These are phyloP conservation scores for Apis cerana DNA, from an alignment of 1,140 invertebrate genomes.

Conservation along the genomic window DNA sequence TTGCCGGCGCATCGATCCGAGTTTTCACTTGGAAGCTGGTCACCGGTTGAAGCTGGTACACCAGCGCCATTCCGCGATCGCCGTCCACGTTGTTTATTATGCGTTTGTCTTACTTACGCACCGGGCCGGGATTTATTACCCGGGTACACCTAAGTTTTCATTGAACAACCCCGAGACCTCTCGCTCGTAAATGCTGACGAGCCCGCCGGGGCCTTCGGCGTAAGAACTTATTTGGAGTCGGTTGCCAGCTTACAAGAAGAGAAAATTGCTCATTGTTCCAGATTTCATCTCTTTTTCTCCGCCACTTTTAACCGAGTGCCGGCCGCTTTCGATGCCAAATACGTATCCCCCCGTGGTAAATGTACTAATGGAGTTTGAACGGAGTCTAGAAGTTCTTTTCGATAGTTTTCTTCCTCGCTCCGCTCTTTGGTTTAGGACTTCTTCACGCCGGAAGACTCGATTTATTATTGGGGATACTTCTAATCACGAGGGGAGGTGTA, in stretches of 20 bases:
- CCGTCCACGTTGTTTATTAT: conserved; percentile 48
- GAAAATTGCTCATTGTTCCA: conserved; percentile 49
- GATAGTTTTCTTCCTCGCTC: too few species aligned
- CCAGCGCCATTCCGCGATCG: conserved; percentile 23
- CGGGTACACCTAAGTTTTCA: conserved; percentile 11
- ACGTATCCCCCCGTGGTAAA: neutral
- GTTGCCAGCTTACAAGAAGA: neutral
- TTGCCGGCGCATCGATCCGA: conserved; percentile 50
- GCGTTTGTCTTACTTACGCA: conserved; percentile 55
- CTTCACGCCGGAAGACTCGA: too few species aligned
- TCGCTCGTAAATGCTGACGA: conserved; percentile 39
- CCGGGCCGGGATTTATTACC: conserved; percentile 27
- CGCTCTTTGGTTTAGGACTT: too few species aligned
- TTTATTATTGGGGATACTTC: too few species aligned
- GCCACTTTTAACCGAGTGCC: neutral
- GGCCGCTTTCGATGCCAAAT: conserved; percentile 9
- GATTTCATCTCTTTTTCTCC: conserved; percentile 20
- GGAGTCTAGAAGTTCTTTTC: too few species aligned
- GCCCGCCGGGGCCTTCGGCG: conserved; percentile 3
- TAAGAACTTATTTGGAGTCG: conserved; percentile 29
- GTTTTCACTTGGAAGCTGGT: conserved; percentile 44
- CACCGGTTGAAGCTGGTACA: neutral
- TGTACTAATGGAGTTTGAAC: too few species aligned
- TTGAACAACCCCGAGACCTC: conserved; percentile 23
- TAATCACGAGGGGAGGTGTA: too few species aligned